Evolutionary conservation across 2,888 invertebrate genomes (phyloP).

Genomic region (Thymelicus sylvestris): DNA sequence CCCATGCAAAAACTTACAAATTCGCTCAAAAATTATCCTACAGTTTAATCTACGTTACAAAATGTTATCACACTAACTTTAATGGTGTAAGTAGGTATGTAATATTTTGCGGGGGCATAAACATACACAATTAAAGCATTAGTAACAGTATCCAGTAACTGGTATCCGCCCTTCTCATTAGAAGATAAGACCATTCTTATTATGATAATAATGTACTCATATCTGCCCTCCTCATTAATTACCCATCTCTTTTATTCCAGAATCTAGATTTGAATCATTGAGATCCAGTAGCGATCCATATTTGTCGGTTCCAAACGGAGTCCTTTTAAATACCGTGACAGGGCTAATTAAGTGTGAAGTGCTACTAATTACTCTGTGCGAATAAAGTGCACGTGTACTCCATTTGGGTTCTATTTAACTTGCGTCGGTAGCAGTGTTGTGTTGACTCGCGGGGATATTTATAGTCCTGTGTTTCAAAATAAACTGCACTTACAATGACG

Average conservation of each 20-base stretch:
- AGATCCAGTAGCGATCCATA: conserved; percentile 11
- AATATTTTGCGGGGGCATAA: too few species aligned
- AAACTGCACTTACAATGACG: conserved; percentile 16
- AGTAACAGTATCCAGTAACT: too few species aligned
- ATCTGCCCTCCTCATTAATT: too few species aligned
- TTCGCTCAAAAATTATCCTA: too few species aligned
- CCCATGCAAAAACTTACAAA: too few species aligned
- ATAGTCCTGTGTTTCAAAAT: conserved; percentile 17
- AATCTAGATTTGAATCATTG: conserved; percentile 19
- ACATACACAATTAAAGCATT: too few species aligned
- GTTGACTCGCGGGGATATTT: conserved; percentile 14
- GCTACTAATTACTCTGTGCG: conserved; percentile 28
- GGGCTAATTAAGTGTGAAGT: conserved; percentile 35
- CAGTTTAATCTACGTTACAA: too few species aligned
- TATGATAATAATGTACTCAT: too few species aligned
- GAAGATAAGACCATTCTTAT: too few species aligned
- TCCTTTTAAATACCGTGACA: conserved; percentile 32
- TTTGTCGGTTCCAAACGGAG: conserved; percentile 25
- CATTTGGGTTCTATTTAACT: conserved; percentile 22
- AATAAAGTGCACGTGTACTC: conserved; percentile 30
- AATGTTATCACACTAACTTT: too few species aligned
- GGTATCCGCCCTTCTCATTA: too few species aligned
- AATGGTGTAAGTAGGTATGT: too few species aligned
- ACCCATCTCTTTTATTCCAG: neutral
- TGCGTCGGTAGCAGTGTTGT: conserved; percentile 5